These are phyloP conservation scores for Nomada hirtipes DNA, from an alignment of 2,888 invertebrate genomes.

Conservation along the genomic window DNA sequence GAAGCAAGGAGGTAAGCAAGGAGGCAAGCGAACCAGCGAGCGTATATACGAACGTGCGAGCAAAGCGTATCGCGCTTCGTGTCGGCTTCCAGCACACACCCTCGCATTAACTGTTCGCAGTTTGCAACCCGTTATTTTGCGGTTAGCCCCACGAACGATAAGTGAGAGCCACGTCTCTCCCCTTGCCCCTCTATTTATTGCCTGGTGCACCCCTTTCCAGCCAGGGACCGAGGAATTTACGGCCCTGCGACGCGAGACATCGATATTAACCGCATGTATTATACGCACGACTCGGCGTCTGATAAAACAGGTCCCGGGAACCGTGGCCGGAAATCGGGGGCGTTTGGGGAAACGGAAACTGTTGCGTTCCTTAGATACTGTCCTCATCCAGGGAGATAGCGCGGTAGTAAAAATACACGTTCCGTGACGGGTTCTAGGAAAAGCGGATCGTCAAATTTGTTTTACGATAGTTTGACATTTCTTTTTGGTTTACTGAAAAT, in stretches of 20 bases:
- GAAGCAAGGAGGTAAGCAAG: conserved; percentile 39
- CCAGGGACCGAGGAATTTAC: conserved; percentile 67
- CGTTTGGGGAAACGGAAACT: conserved; percentile 73
- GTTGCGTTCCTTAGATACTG: conserved; percentile 67
- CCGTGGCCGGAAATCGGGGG: conserved; percentile 73
- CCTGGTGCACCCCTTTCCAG: conserved; percentile 24
- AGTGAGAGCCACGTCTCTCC: conserved; percentile 48
- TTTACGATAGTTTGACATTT: neutral
- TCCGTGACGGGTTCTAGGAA: neutral
- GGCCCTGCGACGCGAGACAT: conserved; percentile 61
- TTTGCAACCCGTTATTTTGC: conserved; percentile 76
- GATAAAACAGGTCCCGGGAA: conserved; percentile 71
- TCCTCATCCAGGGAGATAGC: conserved; percentile 14
- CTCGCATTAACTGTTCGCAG: conserved; percentile 62
- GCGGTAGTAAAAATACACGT: conserved; percentile 35
- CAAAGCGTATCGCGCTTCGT: conserved; percentile 57
- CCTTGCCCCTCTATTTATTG: conserved; percentile 38
- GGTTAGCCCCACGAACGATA: conserved; percentile 71
- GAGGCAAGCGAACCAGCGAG: conserved; percentile 22
- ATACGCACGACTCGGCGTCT: conserved; percentile 42
- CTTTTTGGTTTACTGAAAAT: neutral
- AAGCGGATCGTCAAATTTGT: neutral
- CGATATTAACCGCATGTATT: conserved; percentile 64
- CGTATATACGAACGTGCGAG: conserved; percentile 5
- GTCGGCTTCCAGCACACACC: conserved; percentile 47